These are phyloP conservation scores for Stegostoma tigrinum DNA, from an alignment of 2,113 vertebrate genomes.

Conservation along the genomic window DNA sequence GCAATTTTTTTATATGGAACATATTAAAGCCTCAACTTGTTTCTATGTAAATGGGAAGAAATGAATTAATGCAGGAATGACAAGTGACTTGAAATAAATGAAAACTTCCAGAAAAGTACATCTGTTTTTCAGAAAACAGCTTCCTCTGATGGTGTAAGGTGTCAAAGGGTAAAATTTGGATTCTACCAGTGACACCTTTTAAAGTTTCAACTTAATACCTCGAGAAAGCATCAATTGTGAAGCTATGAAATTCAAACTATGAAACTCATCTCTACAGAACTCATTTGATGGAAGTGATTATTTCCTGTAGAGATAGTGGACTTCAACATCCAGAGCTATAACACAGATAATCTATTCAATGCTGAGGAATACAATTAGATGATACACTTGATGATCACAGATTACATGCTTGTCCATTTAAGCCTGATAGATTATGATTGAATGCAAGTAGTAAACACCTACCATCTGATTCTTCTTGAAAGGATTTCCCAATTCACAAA, in stretches of 20 bases:
- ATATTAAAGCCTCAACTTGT: not conserved
- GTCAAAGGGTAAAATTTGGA: not conserved
- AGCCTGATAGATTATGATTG: not conserved
- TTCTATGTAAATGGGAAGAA: not conserved
- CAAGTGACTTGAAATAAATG: not conserved
- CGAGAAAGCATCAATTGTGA: not conserved
- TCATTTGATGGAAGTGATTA: not conserved
- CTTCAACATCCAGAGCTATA: not conserved
- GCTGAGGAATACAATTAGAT: not conserved
- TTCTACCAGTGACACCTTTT: not conserved
- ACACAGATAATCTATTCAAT: not conserved
- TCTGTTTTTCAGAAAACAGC: not conserved
- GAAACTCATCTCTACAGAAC: not conserved
- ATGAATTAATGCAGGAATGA: not conserved
- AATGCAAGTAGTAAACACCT: not conserved
- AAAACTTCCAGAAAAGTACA: not conserved
- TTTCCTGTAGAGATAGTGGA: not conserved
- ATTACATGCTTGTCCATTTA: not conserved
- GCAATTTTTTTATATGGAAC: not conserved
- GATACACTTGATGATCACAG: not conserved
- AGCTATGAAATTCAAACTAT: not conserved
- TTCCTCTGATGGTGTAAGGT: not conserved
- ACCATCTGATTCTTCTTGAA: conserved; percentile 63
- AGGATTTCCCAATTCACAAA: conserved; percentile 84
- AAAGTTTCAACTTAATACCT: not conserved